Percentiles rank a stretch among this genome's conserved stretches.
These are phyloP conservation scores for Folsomia manolachei DNA, from an alignment of 2,888 invertebrate genomes.

Conservation along the genomic window DNA sequence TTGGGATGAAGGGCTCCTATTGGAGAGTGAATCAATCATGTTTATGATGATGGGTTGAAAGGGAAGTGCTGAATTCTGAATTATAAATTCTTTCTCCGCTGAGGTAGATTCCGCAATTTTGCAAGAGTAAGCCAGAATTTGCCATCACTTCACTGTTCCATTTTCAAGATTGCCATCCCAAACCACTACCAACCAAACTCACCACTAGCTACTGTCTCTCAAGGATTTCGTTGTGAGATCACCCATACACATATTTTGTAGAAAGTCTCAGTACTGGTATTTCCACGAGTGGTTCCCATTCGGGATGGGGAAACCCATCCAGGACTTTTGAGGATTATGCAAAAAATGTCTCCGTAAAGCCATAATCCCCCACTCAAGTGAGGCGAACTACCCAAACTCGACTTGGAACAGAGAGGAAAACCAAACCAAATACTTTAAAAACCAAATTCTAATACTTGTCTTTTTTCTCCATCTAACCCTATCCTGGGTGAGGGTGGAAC, in stretches of 20 bases:
- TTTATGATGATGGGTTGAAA: background rate
- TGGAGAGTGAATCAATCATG: conserved; percentile 3
- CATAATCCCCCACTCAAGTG: conserved; percentile 4
- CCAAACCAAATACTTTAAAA: background rate
- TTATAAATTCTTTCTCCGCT: background rate
- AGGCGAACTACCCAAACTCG: background rate
- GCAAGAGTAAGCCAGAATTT: conserved; percentile 4
- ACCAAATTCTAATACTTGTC: background rate
- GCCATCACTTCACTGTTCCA: background rate
- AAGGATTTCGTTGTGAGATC: no score
- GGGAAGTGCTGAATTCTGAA: conserved; percentile 6
- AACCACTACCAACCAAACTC: background rate
- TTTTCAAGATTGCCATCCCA: background rate
- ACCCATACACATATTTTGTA: no score
- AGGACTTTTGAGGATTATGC: conserved; percentile 1
- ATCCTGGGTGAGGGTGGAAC: no score
- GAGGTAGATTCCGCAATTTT: background rate
- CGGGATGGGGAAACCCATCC: background rate
- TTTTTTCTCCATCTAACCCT: background rate
- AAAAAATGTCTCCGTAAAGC: background rate
- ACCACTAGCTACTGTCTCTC: background rate
- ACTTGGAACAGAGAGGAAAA: background rate
- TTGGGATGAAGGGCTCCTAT: background rate
- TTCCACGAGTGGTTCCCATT: no score
- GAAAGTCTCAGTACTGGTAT: no score